A percentile compares a stretch with the other conserved stretches of the same genome.
phyloP scores from a whole-genome alignment of 2,797 vertebrate species.

The Nothura maculosa region DNA sequence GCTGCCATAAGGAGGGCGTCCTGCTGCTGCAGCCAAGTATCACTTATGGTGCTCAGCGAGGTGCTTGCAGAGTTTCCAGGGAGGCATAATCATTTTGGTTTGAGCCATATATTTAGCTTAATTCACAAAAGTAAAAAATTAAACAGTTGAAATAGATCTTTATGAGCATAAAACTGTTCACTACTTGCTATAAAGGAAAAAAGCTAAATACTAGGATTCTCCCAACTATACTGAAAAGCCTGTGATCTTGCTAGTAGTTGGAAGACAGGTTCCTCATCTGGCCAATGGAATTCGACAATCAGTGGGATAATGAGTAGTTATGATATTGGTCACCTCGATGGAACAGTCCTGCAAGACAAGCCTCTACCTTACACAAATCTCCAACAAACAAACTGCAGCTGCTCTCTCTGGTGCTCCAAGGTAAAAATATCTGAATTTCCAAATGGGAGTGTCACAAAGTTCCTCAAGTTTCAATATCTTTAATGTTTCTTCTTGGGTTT shows the following conservation, averaged over 20 bases:
- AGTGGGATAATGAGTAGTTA: not conserved
- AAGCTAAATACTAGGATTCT: not conserved
- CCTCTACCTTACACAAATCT: too few species aligned
- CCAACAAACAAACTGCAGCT: not conserved
- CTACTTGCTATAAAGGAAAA: not conserved
- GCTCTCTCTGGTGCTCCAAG: not conserved
- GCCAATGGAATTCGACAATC: not conserved
- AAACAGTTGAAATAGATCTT: not conserved
- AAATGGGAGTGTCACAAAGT: not conserved
- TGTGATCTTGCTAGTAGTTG: not conserved
- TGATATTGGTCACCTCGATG: not conserved
- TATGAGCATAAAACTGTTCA: accelerated
- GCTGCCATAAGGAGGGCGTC: accelerated
- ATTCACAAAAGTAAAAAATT: not conserved
- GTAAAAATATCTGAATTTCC: not conserved
- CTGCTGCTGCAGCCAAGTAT: not conserved
- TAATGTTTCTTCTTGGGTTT: not conserved
- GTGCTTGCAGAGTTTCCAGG: not conserved
- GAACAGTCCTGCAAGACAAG: not conserved
- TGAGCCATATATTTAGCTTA: not conserved
- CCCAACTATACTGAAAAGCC: not conserved
- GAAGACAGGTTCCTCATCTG: not conserved
- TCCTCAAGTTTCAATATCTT: not conserved
- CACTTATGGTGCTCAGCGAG: not conserved
- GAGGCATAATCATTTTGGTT: not conserved